Base-by-base conservation (phyloP, 2,797 vertebrate genomes). In the Malacoctenus gilli region DNA sequence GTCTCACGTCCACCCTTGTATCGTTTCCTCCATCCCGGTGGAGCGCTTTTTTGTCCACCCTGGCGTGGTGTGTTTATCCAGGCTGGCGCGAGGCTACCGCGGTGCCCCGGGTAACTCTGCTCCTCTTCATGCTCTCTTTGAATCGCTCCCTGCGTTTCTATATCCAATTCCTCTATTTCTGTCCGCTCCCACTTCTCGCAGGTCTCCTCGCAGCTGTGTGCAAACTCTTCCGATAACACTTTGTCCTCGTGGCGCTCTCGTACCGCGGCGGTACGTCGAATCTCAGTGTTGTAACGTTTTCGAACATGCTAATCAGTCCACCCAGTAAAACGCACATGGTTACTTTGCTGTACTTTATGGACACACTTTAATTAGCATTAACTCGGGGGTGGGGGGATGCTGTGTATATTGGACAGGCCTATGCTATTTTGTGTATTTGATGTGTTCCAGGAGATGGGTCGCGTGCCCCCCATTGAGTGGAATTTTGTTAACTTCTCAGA, bases 401-500 rank as follows among this genome's bases (percentile, higher is more conserved):
- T 79, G 55, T 85, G 72, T 87, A 69, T 86, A 85, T 83, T 82
- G 72, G 59, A 79, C 80, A 82, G 78, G 80, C 69, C 79, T 84
- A 58, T 86, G 60, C 70, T 80, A 69, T 79, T 82, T 68, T 83
- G 61, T 83, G 64, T 85, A 61, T 84, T 79, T 82, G 65, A 79
- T 81, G 80, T 82, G 81, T 88, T 88, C 72, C 80, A 84, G 80
- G 82, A 86, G 52, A 77, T 78, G 75, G 82, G 79, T 52, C 13
- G 52, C 52, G 11, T 66, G 20, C 39, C 51, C 63, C n/a, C 74
- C 78, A 50, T 82, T 75, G 80, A 85, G 59, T 54, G 87, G 88
- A 89, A 87, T 84, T 61, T 80, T 87, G 75, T 85, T 85, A 72
- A 87, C 81, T 86, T 91, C 88, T 89, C 89, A 89, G 85, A 86